A percentile compares a stretch with the other conserved stretches of the same genome.
Conservation (phyloP, 1,140 invertebrate species). For the Zaprionus kolodkinae region DNA sequence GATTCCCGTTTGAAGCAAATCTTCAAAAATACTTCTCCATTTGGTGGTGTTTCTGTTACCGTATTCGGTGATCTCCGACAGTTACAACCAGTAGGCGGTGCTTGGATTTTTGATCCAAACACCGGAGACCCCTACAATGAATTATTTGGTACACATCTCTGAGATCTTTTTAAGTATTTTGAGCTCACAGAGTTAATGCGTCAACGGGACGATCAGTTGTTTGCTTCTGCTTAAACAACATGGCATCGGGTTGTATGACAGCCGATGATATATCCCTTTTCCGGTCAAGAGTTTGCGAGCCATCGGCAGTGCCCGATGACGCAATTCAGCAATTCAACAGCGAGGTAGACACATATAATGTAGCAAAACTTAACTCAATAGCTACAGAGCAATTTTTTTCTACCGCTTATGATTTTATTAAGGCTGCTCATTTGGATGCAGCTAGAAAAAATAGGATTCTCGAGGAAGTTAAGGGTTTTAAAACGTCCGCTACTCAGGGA, state of each 20-base stretch:
- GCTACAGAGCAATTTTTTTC: too few relatives aligned
- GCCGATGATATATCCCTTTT: background rate
- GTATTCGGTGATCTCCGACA: background rate
- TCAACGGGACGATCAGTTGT: background rate
- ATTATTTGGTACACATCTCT: background rate
- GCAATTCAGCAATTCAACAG: background rate
- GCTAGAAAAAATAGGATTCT: too few relatives aligned
- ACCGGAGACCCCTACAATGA: background rate
- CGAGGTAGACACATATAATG: too few relatives aligned
- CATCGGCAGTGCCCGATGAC: background rate
- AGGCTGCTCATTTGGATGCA: too few relatives aligned
- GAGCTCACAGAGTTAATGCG: background rate
- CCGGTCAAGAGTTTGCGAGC: background rate
- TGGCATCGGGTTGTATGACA: background rate
- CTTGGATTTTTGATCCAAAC: background rate
- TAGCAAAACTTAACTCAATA: background rate
- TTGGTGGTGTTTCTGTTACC: background rate
- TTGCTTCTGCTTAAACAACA: background rate
- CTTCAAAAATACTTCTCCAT: background rate
- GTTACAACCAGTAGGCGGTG: background rate
- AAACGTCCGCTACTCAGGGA: too few relatives aligned
- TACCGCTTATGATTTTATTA: too few relatives aligned
- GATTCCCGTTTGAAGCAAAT: background rate
- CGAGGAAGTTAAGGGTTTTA: too few relatives aligned
- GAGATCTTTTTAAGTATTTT: background rate